These are phyloP conservation scores for Himalopsyche anomala DNA, from an alignment of 2,888 invertebrate species.

Conservation along the genomic window DNA sequence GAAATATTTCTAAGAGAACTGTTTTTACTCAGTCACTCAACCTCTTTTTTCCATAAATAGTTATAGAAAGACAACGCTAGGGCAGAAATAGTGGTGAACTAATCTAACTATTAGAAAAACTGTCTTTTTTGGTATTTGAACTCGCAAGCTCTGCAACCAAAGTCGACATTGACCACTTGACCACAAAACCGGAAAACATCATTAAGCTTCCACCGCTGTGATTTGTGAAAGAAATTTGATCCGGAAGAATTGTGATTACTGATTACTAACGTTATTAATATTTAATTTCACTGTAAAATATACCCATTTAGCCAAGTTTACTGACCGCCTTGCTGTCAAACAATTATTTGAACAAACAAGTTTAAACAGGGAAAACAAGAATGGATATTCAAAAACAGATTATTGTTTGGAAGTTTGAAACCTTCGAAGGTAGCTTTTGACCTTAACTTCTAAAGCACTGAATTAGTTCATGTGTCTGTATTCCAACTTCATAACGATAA, in stretches of 20 bases:
- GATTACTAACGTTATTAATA: not conserved
- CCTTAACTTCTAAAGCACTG: not conserved
- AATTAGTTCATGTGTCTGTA: not conserved
- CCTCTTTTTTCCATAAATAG: too few relatives aligned
- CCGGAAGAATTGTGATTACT: not conserved
- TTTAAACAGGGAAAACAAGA: constrained; percentile 17
- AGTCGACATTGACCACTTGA: too few relatives aligned
- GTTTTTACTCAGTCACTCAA: too few relatives aligned
- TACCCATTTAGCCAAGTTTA: not conserved
- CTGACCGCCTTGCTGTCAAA: not conserved
- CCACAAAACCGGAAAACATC: too few relatives aligned
- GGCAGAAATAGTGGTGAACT: too few relatives aligned
- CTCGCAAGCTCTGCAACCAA: too few relatives aligned
- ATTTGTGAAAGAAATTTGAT: too few relatives aligned
- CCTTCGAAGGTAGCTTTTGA: not conserved
- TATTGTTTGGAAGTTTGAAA: constrained; percentile 26
- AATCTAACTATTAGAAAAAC: too few relatives aligned
- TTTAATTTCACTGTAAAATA: not conserved
- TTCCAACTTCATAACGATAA: not conserved
- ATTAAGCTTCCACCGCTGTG: too few relatives aligned
- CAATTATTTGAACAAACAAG: constrained; percentile 16
- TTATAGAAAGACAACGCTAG: too few relatives aligned
- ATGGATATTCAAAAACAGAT: constrained; percentile 34
- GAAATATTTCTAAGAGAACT: too few relatives aligned
- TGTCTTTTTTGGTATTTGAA: too few relatives aligned